phyloP scores from a whole-genome alignment of 2,113 vertebrate species.

The Rynchops niger region DNA sequence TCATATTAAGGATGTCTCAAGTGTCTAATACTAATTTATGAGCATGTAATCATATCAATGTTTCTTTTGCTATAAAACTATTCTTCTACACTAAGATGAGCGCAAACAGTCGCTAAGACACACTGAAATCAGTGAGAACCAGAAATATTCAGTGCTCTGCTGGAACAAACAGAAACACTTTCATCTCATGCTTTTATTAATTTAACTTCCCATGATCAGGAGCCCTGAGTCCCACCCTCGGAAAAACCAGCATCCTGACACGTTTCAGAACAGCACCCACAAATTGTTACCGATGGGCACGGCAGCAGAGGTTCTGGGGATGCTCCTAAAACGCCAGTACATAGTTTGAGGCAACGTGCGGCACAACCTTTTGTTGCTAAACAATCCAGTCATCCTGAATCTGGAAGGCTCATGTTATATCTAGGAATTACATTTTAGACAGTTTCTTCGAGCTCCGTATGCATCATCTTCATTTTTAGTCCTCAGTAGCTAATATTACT shows the following conservation, averaged over 20 bases:
- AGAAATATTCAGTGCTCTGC: neutral
- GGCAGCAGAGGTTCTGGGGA: neutral
- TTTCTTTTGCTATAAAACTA: neutral
- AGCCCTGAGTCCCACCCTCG: neutral
- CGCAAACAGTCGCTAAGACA: neutral
- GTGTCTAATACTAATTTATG: neutral
- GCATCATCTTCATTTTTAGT: neutral
- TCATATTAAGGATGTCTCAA: neutral
- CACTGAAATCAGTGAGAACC: neutral
- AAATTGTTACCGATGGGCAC: fast-evolving
- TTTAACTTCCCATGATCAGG: neutral
- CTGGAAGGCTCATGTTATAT: neutral
- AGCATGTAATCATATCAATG: neutral
- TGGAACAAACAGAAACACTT: neutral
- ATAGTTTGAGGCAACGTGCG: neutral
- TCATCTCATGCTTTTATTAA: neutral
- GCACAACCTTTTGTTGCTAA: neutral
- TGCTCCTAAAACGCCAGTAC: neutral
- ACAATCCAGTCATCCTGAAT: neutral
- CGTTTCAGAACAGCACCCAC: neutral
- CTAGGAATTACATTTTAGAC: conserved; percentile 9
- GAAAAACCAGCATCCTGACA: neutral
- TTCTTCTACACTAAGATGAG: neutral
- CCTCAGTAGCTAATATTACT: neutral
- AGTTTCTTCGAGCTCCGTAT: neutral